Percentiles rank a stretch among this genome's conserved stretches.
These are phyloP conservation scores for Coelopa frigida DNA, from an alignment of 1,140 invertebrate species.

Conservation along the genomic window DNA sequence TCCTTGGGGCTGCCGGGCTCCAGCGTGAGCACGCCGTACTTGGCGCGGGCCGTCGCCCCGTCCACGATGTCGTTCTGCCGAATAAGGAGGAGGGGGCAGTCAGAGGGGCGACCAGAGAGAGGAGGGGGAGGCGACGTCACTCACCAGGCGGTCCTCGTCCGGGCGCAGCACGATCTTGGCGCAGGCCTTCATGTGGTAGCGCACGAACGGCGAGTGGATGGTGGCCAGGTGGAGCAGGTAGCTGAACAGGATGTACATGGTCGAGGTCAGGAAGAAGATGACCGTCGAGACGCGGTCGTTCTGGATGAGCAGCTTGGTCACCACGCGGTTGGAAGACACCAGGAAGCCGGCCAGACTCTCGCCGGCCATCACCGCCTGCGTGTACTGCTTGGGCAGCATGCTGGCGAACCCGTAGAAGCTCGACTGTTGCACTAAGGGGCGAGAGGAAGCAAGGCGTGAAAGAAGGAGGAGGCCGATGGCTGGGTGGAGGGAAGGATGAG, in stretches of 20 bases:
- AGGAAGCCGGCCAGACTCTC: slow-evolving; percentile 87
- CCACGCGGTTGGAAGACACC: slow-evolving; percentile 73
- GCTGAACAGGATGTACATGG: slow-evolving; percentile 64
- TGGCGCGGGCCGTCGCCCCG: slow-evolving; percentile 23
- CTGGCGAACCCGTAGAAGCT: slow-evolving; percentile 92
- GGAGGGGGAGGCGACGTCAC: slow-evolving; percentile 15
- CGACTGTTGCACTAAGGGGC: slow-evolving; percentile 73
- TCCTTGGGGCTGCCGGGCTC: slow-evolving; percentile 45
- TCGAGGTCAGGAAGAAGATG: slow-evolving; percentile 75
- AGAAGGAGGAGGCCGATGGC: neutral
- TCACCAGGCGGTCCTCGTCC: slow-evolving; percentile 64
- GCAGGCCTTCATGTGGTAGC: slow-evolving; percentile 71
- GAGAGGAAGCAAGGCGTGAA: too few relatives aligned
- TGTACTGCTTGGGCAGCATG: slow-evolving; percentile 79
- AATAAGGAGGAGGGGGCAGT: neutral
- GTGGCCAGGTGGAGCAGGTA: slow-evolving; percentile 69
- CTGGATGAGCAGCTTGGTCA: slow-evolving; percentile 69
- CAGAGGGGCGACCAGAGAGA: neutral
- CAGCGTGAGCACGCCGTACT: slow-evolving; percentile 39
- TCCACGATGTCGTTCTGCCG: slow-evolving; percentile 33
- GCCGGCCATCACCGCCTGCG: slow-evolving; percentile 88
- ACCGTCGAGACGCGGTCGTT: slow-evolving; percentile 73
- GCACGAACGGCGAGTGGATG: slow-evolving; percentile 71
- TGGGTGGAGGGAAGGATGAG: neutral
- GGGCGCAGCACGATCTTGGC: slow-evolving; percentile 68